These are phyloP conservation scores for Pseudochirops cupreus DNA, from an alignment of 2,797 vertebrate genomes.

Conservation along the genomic window DNA sequence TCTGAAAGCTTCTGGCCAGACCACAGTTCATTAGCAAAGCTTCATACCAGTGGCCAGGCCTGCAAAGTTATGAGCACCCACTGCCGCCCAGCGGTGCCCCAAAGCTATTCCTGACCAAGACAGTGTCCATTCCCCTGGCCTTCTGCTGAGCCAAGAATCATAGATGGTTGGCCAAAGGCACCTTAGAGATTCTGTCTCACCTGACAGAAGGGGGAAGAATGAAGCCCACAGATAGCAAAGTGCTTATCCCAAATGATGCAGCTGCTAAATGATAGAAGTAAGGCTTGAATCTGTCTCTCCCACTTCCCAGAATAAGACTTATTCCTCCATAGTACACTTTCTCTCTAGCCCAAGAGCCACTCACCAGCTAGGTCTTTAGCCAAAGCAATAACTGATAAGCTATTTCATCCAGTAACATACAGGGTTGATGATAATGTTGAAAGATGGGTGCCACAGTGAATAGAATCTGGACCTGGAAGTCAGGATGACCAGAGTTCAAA, in stretches of 20 bases:
- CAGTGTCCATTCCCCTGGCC: neutral
- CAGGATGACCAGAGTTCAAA: too few species aligned
- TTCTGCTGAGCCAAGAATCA: neutral
- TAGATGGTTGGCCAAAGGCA: neutral
- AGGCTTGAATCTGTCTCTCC: neutral
- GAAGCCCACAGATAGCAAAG: neutral
- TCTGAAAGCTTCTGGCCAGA: constrained; percentile 57
- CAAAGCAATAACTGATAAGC: neutral
- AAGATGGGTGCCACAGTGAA: neutral
- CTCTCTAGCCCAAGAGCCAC: neutral
- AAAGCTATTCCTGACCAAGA: neutral
- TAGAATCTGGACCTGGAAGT: neutral
- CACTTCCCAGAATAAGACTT: neutral
- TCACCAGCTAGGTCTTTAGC: neutral
- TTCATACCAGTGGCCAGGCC: neutral
- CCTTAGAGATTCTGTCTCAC: neutral
- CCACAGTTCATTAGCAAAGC: constrained; percentile 46
- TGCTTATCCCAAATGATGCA: neutral
- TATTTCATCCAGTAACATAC: neutral
- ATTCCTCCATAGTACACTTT: neutral
- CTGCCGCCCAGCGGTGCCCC: neutral
- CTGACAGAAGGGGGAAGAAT: neutral
- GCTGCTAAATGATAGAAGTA: neutral
- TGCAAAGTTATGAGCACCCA: neutral
- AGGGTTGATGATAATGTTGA: neutral